These are phyloP conservation scores for Drosophila ezoana DNA, from an alignment of 2,888 invertebrate species.

Conservation along the genomic window DNA sequence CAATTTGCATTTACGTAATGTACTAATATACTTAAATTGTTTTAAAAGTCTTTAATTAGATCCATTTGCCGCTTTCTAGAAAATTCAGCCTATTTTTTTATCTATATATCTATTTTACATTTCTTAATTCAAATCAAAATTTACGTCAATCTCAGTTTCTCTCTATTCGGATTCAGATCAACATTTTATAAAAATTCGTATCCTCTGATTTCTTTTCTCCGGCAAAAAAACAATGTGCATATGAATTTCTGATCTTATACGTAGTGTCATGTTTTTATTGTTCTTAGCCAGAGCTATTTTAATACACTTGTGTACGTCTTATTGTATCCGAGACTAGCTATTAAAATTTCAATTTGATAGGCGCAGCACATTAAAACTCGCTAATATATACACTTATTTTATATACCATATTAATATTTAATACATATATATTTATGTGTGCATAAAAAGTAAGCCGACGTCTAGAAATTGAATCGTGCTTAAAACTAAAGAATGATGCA, in stretches of 20 bases:
- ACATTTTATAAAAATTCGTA: background rate
- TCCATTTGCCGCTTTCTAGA: slow-evolving; percentile 31
- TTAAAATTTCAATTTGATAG: slow-evolving; percentile 7
- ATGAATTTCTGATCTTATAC: background rate
- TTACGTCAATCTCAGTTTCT: slow-evolving; percentile 11
- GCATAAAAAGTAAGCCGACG: background rate
- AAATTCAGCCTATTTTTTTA: slow-evolving; percentile 11
- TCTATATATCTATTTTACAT: background rate
- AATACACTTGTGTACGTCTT: slow-evolving; percentile 5
- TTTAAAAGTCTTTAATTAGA: slow-evolving; percentile 42
- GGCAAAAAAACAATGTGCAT: background rate
- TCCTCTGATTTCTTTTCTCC: background rate
- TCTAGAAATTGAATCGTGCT: slow-evolving; percentile 4
- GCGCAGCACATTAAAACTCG: background rate
- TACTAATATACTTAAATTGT: slow-evolving; percentile 36
- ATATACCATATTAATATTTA: background rate
- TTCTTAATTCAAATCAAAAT: slow-evolving; percentile 10
- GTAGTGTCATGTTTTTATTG: background rate
- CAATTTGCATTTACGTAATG: slow-evolving; percentile 34
- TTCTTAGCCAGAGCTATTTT: slow-evolving; percentile 16
- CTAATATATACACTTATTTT: slow-evolving; percentile 2
- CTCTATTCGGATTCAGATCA: no score
- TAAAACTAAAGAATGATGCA: background rate
- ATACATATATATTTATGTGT: slow-evolving; percentile 1
- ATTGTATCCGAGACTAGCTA: slow-evolving; percentile 5